A percentile compares a stretch with the other conserved stretches of the same genome.
These are phyloP conservation scores for Rhinogobius similis DNA, from an alignment of 2,113 vertebrate genomes.

Conservation along the genomic window DNA sequence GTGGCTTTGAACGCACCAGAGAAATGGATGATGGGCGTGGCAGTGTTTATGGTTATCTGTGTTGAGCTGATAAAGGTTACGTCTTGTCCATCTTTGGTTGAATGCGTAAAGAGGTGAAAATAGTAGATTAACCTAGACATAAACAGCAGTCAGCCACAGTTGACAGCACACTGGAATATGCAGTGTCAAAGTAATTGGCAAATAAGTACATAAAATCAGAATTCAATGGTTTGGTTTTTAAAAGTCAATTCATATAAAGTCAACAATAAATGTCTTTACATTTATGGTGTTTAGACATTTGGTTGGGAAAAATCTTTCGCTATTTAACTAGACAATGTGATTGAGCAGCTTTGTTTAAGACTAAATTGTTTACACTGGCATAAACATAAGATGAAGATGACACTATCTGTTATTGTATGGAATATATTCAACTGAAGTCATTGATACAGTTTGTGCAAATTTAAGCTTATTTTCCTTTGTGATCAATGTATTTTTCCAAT, in stretches of 20 bases:
- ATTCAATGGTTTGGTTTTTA: background rate
- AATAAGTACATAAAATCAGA: background rate
- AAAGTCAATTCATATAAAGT: background rate
- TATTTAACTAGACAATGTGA: too few species aligned
- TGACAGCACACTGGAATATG: slow-evolving; percentile 13
- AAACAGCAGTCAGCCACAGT: slow-evolving; percentile 27
- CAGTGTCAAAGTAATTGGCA: background rate
- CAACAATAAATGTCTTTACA: background rate
- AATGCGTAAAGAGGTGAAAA: slow-evolving; percentile 28
- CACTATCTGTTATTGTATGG: too few species aligned
- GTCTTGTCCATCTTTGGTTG: slow-evolving; percentile 25
- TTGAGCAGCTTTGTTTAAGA: too few species aligned
- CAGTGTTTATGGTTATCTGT: slow-evolving; percentile 30
- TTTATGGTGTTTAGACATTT: background rate
- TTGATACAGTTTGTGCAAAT: background rate
- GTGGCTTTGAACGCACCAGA: slow-evolving; percentile 39
- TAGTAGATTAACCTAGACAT: slow-evolving; percentile 12
- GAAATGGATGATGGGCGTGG: slow-evolving; percentile 39
- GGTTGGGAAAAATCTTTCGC: background rate
- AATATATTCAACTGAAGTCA: background rate
- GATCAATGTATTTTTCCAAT: background rate
- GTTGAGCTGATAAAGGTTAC: slow-evolving; percentile 21
- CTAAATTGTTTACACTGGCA: too few species aligned
- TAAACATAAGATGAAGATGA: too few species aligned
- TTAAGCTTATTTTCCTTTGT: background rate